phyloP scores from a whole-genome alignment of 2,888 invertebrate species.

The Phengaris arion region DNA sequence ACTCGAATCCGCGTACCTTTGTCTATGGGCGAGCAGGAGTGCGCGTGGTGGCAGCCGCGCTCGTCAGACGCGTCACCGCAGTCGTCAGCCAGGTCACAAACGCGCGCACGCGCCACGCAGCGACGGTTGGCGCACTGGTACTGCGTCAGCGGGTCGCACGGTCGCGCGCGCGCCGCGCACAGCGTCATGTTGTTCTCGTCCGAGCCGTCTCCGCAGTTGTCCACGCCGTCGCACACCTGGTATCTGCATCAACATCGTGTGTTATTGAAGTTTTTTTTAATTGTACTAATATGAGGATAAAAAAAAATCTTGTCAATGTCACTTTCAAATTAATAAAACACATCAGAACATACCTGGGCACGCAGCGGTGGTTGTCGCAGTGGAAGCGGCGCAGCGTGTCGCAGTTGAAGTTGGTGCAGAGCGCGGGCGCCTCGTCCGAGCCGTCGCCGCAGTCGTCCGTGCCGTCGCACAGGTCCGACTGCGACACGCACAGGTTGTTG shows the following conservation, averaged over 20 bases:
- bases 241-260: slow-evolving; percentile 65
- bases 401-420: slow-evolving; percentile 92
- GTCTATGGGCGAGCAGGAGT: slow-evolving; percentile 72
- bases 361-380: slow-evolving; percentile 93
- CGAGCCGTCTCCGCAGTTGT: slow-evolving; percentile 96
- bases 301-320: no score
- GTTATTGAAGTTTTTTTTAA: no score
- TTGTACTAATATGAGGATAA: no score
- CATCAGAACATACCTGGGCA: slow-evolving; percentile 76
- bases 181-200: slow-evolving; percentile 97
- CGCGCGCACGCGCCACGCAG: slow-evolving; percentile 87
- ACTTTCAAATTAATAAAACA: not conserved
- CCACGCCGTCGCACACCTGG: slow-evolving; percentile 93
- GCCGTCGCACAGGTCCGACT: slow-evolving; percentile 94
- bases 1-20: slow-evolving; percentile 51
- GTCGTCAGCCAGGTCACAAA: slow-evolving; percentile 94
- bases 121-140: slow-evolving; percentile 93
- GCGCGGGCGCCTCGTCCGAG: slow-evolving; percentile 89
- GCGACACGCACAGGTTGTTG: slow-evolving; percentile 94
- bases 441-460: slow-evolving; percentile 95
- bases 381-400: slow-evolving; percentile 91
- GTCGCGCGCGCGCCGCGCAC: slow-evolving; percentile 86
- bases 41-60: slow-evolving; percentile 89
- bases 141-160: slow-evolving; percentile 88
- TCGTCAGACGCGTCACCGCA: slow-evolving; percentile 95